Base-by-base conservation (phyloP, 2,113 vertebrate species). In the Edolisoma coerulescens region DNA sequence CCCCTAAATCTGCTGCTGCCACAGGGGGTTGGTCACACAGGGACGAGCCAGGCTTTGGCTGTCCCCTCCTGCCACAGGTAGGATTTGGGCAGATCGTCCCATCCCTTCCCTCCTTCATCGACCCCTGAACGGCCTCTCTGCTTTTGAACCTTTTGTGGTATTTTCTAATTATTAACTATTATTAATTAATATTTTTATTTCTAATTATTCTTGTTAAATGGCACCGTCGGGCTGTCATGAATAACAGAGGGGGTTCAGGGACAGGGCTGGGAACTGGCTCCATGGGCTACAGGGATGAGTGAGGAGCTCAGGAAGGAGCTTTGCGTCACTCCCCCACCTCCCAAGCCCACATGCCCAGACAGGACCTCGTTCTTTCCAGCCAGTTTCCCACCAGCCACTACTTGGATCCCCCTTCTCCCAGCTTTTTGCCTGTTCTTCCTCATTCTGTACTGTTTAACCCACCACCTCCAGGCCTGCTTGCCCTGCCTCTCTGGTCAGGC, bases 61-160 rank as follows among this genome's bases (percentile, higher is more conserved):
- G 41, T 69, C 23, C n/a, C 12, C 18, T 50, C 81, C 33, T 42
- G 81, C 82, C 27, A 17, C 39, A 50, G 10, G 17, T 3, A 63
- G 71, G 22, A 28, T 22, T 37, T 59, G 59, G 59, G n/a, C n/a
- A n/a, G n/a, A 21, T 69, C 30, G 15, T 0, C 0, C 17, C 0
- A 0, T 28, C 68, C n/a, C 53, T 49, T 47, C 42, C 41, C 47
- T 71, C 53, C 22, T 19, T 73, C 54, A 12, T 37, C 30, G 7
- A 0, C 8, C 28, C 24, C 84, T 24, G 63, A 59, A 28, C 5
- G 1, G 50, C 33, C 44, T 41, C 52, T 67, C 28, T 0, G 3
- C 44, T 64, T 84, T 32, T 15, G 54, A 60, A 33, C 45, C n/a
- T 35, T 53, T 30, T 2, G 1, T 35, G 33, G 42, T 11, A 41